Conservation (phyloP, 2,888 invertebrate species). For the Eupithecia subumbrata region DNA sequence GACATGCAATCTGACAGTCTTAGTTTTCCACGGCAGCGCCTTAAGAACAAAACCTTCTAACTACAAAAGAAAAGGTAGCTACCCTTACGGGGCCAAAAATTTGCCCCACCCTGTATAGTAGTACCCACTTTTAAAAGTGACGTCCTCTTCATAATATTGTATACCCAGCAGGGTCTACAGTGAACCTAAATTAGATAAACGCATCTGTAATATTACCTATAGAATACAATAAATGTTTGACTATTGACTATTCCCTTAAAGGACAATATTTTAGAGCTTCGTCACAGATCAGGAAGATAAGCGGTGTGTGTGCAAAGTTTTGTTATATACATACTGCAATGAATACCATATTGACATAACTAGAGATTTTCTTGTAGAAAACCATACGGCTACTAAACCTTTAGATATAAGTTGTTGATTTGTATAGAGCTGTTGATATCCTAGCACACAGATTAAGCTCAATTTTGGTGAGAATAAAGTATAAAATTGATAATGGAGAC, state of each 20-base stretch:
- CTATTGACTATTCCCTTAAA: slow-evolving; percentile 28
- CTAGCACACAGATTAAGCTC: slow-evolving; percentile 47
- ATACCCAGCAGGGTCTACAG: too few relatives aligned
- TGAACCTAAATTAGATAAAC: too few relatives aligned
- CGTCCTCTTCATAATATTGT: too few relatives aligned
- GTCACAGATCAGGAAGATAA: background rate
- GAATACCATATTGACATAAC: background rate
- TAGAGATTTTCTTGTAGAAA: background rate
- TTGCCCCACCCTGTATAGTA: too few relatives aligned
- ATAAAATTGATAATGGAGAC: slow-evolving; percentile 5
- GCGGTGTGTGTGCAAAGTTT: background rate
- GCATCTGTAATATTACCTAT: too few relatives aligned
- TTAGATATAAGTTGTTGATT: slow-evolving; percentile 61
- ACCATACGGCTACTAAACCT: background rate
- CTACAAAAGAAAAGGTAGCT: too few relatives aligned
- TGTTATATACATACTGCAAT: background rate
- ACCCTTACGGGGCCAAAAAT: too few relatives aligned
- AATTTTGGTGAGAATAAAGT: slow-evolving; percentile 20
- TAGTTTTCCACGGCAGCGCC: too few relatives aligned
- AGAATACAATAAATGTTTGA: too few relatives aligned
- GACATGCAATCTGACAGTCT: too few relatives aligned
- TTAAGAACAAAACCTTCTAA: too few relatives aligned
- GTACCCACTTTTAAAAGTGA: too few relatives aligned
- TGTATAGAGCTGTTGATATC: slow-evolving; percentile 56
- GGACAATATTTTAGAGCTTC: slow-evolving; percentile 34